Conservation (phyloP, 2,113 vertebrate genomes). For the Amia ocellicauda region DNA sequence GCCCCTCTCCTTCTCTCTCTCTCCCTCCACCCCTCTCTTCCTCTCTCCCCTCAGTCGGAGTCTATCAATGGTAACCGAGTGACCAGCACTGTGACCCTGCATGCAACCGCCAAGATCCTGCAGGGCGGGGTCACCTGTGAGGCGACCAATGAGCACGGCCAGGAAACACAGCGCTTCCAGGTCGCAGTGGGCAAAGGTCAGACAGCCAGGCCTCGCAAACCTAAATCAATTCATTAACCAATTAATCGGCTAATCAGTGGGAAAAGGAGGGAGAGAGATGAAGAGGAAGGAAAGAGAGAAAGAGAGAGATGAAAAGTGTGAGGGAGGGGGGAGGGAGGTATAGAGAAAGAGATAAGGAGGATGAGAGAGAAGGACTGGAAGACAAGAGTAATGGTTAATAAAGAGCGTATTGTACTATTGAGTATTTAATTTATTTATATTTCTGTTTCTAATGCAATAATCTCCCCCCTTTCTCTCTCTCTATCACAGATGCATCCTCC, state of each 20-base stretch:
- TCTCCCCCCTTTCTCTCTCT: background rate
- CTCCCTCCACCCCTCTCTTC: background rate
- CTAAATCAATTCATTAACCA: too few species aligned
- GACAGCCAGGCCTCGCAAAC: too few species aligned
- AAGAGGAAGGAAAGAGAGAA: too few species aligned
- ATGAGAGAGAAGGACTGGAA: too few species aligned
- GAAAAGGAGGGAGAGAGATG: too few species aligned
- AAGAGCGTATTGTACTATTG: too few species aligned
- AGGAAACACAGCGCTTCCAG: conserved; percentile 40
- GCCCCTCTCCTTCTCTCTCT: background rate
- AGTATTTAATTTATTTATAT: too few species aligned
- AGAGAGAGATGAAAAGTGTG: too few species aligned
- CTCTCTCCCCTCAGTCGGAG: conserved; percentile 40
- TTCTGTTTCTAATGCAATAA: conserved; percentile 38
- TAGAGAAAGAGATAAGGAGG: too few species aligned
- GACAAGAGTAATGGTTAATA: too few species aligned
- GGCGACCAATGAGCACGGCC: conserved; percentile 61
- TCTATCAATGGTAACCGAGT: conserved; percentile 51
- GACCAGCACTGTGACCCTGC: conserved; percentile 64
- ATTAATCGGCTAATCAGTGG: too few species aligned
- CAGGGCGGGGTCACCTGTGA: conserved; percentile 64
- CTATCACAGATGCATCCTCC: background rate
- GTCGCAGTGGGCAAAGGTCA: conserved; percentile 45
- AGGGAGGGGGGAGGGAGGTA: too few species aligned
- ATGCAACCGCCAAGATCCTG: conserved; percentile 58